Evolutionary conservation across 2,113 vertebrate genomes (phyloP).

Genomic region (Lophotis ruficrista): DNA sequence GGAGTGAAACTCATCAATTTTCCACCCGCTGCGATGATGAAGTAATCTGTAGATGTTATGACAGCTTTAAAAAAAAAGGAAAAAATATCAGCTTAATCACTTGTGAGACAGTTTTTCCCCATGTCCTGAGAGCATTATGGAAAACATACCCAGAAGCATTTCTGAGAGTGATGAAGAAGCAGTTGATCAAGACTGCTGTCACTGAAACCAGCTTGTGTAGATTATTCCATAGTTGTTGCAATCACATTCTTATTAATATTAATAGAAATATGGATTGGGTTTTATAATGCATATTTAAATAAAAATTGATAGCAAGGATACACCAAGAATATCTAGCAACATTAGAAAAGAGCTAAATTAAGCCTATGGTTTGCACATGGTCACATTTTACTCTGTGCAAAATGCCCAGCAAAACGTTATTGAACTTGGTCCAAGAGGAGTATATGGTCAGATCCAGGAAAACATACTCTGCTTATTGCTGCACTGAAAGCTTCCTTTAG

Average conservation of each 20-base stretch:
- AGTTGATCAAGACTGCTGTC: not conserved
- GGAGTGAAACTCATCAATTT: not conserved
- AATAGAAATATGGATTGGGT: not conserved
- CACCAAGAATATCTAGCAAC: not conserved
- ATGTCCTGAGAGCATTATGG: not conserved
- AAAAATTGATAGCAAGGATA: not conserved
- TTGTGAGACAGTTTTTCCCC: not conserved
- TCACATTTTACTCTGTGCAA: not conserved
- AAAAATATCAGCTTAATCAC: not conserved
- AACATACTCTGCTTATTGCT: not conserved
- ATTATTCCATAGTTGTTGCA: not conserved
- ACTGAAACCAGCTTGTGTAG: not conserved
- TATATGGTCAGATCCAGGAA: not conserved
- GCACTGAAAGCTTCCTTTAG: not conserved
- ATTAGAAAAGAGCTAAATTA: not conserved
- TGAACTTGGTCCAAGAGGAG: not conserved
- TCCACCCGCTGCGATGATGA: not conserved
- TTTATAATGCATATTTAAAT: not conserved
- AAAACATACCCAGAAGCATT: not conserved
- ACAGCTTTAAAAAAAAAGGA: not conserved
- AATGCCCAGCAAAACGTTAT: not conserved
- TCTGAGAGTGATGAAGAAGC: not conserved
- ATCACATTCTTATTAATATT: slow-evolving; percentile 29
- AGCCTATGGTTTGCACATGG: not conserved
- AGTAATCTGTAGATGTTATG: not conserved